Base-by-base conservation (phyloP, 2,888 invertebrate genomes). In the Parasteatoda lunata region DNA sequence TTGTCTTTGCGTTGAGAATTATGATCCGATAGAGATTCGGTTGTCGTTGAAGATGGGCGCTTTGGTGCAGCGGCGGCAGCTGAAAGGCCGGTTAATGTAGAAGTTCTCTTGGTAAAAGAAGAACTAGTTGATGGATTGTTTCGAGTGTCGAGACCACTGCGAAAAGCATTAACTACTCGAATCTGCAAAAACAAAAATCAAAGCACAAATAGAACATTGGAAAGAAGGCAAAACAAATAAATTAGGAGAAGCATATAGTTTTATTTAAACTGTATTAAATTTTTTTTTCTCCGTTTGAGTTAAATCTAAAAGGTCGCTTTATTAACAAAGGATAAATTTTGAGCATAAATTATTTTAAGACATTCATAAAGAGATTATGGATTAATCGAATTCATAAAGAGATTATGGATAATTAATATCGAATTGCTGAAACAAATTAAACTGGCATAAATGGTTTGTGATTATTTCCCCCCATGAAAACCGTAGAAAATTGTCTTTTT, bases 111-210 rank as follows among this genome's bases (percentile, higher is more conserved):
- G 93, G 97, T 96, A 92, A 97, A 95, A 93, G 96, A 97, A 94
- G 97, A 97, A 89, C 97, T 97, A 89, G 97, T 97, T 93, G 97
- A 96, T 92, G 96, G 96, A 94, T 96, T 96, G 93, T 96, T 96
- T 93, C 96, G 96, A 93, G 97, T 95, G 94, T 98, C 98, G 94
- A 98, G 95, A 93, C 98, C 98, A 95, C 98, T 98, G 93, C 99
- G 98, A 95, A 99, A 99, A 94, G 99, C 99, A 94, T 99, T 99
- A 94, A 99, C 98, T 94, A 99, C 99, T 94, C 99, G 98, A 94
- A 99, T 99, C 99, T 99, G 96, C 93, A 84, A 54, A 72, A 59
- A 59, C 47, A 78, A 66, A 5, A 59, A 4, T 5, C 3, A 59
- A 59, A 8, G 13, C 9, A 11, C 30, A 30, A 30, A 30, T 30